These are phyloP conservation scores for Rapana venosa DNA, from an alignment of 2,888 invertebrate species.

Conservation along the genomic window DNA sequence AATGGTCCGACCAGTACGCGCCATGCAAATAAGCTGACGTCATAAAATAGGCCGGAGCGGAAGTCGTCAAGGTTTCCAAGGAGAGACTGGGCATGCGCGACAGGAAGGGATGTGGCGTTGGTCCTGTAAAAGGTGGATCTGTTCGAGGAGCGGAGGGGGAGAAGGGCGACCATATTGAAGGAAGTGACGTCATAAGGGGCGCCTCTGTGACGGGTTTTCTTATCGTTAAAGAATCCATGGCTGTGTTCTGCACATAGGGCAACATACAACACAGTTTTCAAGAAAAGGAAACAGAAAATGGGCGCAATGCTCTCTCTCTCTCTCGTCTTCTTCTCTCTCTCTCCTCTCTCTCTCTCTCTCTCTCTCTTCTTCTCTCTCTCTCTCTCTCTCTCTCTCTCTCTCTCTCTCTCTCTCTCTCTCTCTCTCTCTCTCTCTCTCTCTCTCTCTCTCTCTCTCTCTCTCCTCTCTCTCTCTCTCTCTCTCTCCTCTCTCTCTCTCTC, in stretches of 20 bases:
- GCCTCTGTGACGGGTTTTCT: background rate
- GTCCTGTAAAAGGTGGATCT: background rate
- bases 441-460: background rate
- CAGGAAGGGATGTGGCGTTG: constrained; percentile 10
- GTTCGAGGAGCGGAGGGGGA: background rate
- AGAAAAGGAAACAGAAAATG: background rate
- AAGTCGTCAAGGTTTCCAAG: background rate
- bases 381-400: no score
- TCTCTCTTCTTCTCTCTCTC: no score
- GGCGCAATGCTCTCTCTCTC: background rate
- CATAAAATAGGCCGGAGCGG: constrained; percentile 15
- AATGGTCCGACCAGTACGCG: constrained; percentile 24
- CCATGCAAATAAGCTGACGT: constrained; percentile 26
- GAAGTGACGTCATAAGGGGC: background rate
- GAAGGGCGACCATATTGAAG: constrained; percentile 35
- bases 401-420: no score
- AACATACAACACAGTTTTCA: background rate
- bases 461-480: no score
- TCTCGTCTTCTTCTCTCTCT: no score
- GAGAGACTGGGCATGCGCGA: constrained; percentile 33
- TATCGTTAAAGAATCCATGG: background rate
- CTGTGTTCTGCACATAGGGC: background rate
- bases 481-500: no score
- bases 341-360: no score
- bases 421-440: no score